These are phyloP conservation scores for Chamaea fasciata DNA, from an alignment of 2,113 vertebrate genomes.

Conservation along the genomic window DNA sequence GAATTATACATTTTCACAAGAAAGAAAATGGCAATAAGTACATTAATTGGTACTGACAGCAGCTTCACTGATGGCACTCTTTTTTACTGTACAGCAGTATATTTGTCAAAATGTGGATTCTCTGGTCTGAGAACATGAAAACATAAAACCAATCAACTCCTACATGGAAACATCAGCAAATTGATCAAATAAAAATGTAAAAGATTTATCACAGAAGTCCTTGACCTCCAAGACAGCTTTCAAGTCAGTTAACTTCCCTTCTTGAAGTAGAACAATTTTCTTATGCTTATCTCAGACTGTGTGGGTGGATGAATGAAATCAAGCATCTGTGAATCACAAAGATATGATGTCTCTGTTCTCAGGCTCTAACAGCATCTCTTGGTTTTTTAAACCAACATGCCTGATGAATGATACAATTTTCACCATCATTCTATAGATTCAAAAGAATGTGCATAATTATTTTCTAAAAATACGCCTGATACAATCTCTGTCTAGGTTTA, in stretches of 20 bases:
- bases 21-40: background rate
- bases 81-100: background rate
- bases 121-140: background rate
- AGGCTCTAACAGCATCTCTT: background rate
- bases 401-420: constrained; percentile 12
- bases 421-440: background rate
- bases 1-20: constrained; percentile 28
- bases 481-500: constrained; percentile 2
- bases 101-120: constrained; percentile 4
- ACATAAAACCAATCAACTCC: background rate
- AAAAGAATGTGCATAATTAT: constrained; percentile 29
- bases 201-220: background rate
- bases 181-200: background rate
- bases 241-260: background rate
- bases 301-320: constrained; percentile 41
- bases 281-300: background rate
- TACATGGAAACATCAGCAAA: background rate
- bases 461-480: constrained; percentile 11
- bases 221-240: constrained; percentile 28
- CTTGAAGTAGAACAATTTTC: constrained; percentile 20
- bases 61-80: background rate
- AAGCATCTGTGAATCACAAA: background rate
- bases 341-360: background rate
- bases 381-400: background rate
- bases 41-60: background rate